These are phyloP conservation scores for Dasyprocta punctata DNA, from an alignment of 2,113 vertebrate species.

Conservation along the genomic window DNA sequence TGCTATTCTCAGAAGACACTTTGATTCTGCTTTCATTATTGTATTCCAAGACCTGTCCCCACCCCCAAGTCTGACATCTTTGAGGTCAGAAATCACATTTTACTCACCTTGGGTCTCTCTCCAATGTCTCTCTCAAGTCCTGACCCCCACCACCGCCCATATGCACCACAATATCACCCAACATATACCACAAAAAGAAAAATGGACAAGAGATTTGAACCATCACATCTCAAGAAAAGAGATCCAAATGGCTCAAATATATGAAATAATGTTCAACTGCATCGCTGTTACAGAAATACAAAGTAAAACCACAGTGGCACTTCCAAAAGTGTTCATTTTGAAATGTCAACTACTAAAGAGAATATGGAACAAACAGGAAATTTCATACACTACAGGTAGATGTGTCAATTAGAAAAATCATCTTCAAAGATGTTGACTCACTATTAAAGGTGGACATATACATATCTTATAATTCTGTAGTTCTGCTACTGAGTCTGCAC, in stretches of 20 bases:
- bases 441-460: background rate
- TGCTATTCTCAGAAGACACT: background rate
- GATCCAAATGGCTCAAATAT: background rate
- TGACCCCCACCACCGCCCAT: background rate
- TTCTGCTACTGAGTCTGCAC: background rate
- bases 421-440: background rate
- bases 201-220: conserved; percentile 20
- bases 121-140: background rate
- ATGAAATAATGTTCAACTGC: background rate
- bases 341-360: background rate
- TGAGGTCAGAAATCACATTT: background rate
- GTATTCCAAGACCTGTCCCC: background rate
- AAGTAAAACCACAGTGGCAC: background rate
- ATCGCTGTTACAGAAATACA: conserved; percentile 5
- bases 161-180: background rate
- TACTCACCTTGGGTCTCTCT: background rate
- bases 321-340: background rate
- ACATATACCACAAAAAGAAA: background rate
- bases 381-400: background rate
- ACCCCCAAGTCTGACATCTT: background rate
- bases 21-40: background rate
- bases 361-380: background rate
- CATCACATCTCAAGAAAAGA: background rate
- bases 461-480: background rate
- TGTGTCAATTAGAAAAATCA: background rate